These are phyloP conservation scores for Strix uralensis DNA, from an alignment of 2,113 vertebrate species.

Conservation along the genomic window DNA sequence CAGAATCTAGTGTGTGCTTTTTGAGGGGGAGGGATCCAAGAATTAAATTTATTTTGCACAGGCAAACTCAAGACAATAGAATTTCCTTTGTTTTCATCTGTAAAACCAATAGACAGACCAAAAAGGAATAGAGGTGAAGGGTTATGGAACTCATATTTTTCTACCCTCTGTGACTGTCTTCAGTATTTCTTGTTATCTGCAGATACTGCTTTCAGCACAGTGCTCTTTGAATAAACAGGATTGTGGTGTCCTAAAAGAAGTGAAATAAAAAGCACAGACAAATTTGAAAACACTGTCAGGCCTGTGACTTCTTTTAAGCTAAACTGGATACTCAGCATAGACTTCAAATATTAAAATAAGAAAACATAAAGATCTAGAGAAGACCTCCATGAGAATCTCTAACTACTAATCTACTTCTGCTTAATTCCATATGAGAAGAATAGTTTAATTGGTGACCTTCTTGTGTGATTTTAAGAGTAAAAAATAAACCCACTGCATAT, in stretches of 20 bases:
- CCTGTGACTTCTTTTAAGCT: constrained; percentile 14
- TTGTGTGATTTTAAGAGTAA: constrained; percentile 13
- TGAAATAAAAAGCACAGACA: constrained; percentile 28
- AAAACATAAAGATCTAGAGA: background rate
- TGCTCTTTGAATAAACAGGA: constrained; percentile 52
- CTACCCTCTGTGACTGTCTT: constrained; percentile 14
- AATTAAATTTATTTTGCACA: constrained; percentile 42
- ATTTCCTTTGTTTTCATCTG: constrained; percentile 53
- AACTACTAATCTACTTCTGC: constrained; percentile 33
- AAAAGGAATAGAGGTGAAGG: constrained; percentile 49
- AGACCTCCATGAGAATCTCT: background rate
- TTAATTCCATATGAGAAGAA: constrained; percentile 32
- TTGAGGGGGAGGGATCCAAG: background rate
- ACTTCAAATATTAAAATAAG: constrained; percentile 25
- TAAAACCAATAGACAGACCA: constrained; percentile 28
- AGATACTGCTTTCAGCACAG: constrained; percentile 44
- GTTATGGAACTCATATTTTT: constrained; percentile 45
- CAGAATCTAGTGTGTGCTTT: background rate
- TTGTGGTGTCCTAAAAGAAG: constrained; percentile 11
- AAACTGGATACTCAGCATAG: background rate
- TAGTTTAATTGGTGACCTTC: constrained; percentile 39
- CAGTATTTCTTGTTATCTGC: constrained; percentile 51
- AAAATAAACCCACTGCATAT: constrained; percentile 31
- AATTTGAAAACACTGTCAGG: background rate
- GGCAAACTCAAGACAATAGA: constrained; percentile 49